A percentile compares a stretch with the other conserved stretches of the same genome.
Evolutionary conservation across 2,888 invertebrate genomes (phyloP).

Genomic region (Caradrina clavipalpis): DNA sequence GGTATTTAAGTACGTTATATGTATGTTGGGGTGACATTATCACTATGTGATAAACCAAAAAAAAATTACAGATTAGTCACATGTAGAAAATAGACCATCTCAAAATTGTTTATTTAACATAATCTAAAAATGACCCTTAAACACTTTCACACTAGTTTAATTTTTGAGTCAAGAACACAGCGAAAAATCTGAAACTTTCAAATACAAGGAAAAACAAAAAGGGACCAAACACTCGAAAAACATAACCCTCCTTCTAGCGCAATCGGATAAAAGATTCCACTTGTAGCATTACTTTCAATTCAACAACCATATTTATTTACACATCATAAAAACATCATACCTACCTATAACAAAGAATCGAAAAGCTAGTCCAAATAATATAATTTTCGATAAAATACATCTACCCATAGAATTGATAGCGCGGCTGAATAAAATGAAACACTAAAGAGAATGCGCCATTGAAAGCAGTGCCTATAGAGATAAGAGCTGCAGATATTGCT

Average conservation of each 20-base stretch:
- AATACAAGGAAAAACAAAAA: neutral
- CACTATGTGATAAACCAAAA: too few species aligned
- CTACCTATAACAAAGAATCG: neutral
- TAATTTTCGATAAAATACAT: neutral
- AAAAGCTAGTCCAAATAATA: neutral
- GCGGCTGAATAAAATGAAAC: conserved; percentile 19
- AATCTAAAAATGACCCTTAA: too few species aligned
- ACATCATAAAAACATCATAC: neutral
- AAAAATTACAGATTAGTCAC: neutral
- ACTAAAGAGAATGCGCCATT: conserved; percentile 25
- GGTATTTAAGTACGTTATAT: too few species aligned
- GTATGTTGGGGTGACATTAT: too few species aligned
- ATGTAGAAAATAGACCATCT: neutral
- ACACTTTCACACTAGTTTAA: neutral
- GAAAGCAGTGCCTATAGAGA: conserved; percentile 22
- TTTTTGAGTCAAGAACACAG: neutral
- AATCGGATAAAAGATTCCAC: too few species aligned
- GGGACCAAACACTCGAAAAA: too few species aligned
- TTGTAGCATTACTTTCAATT: too few species aligned
- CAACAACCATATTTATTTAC: neutral
- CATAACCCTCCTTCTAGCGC: too few species aligned
- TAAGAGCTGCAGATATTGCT: conserved; percentile 43
- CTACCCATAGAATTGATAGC: neutral
- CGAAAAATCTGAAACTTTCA: neutral
- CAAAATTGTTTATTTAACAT: neutral